A percentile compares a stretch with the other conserved stretches of the same genome.
These are phyloP conservation scores for Drosophila gunungcola DNA, from an alignment of 1,140 invertebrate genomes.

Conservation along the genomic window DNA sequence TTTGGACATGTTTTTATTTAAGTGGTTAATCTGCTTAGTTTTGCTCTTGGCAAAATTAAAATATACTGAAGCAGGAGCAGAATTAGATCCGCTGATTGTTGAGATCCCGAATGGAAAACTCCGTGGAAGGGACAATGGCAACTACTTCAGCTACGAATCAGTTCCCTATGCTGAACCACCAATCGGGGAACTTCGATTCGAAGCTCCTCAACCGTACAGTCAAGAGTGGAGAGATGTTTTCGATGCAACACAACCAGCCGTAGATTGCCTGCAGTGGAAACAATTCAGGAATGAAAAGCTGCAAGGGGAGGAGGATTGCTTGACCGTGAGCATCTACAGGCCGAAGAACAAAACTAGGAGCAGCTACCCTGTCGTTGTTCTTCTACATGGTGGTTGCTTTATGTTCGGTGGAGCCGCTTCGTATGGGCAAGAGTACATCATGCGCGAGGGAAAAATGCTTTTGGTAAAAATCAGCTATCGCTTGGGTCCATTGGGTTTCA, in stretches of 20 bases:
- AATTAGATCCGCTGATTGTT: conserved; percentile 12
- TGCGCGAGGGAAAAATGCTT: conserved; percentile 87
- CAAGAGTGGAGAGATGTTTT: conserved; percentile 40
- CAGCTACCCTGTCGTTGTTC: conserved; percentile 85
- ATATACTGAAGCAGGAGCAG: too few relatives aligned
- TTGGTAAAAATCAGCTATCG: conserved; percentile 88
- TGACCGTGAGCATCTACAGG: conserved; percentile 83
- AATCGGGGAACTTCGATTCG: conserved; percentile 84
- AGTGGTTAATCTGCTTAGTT: not conserved
- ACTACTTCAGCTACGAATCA: conserved; percentile 85
- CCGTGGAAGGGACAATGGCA: conserved; percentile 85
- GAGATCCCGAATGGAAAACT: conserved; percentile 69
- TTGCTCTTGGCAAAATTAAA: not conserved
- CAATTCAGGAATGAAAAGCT: conserved; percentile 35
- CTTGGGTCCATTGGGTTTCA: conserved; percentile 86
- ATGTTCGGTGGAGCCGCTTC: conserved; percentile 84
- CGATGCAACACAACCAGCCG: conserved; percentile 41
- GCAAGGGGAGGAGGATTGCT: conserved; percentile 80
- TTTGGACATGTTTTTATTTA: not conserved
- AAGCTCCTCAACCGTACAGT: conserved; percentile 47
- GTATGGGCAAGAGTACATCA: conserved; percentile 86
- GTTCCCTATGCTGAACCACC: conserved; percentile 85
- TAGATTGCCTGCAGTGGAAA: conserved; percentile 64
- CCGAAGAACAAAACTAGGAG: conserved; percentile 31
- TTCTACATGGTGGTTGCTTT: conserved; percentile 86